Base-by-base conservation (phyloP, 2,888 invertebrate species). In the Meloe dianella region DNA sequence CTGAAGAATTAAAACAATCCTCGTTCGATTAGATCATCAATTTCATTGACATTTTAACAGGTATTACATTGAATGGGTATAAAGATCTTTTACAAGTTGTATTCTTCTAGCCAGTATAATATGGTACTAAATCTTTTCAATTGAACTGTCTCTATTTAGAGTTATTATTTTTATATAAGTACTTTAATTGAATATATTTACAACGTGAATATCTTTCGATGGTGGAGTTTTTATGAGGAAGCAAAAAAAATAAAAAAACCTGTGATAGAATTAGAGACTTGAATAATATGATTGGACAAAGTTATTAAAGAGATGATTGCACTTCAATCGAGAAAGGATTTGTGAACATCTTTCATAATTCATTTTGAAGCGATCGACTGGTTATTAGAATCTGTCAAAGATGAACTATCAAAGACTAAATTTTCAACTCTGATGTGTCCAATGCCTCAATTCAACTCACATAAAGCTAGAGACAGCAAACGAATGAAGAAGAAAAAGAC, bases 1-100 rank as follows among this genome's bases (percentile, higher is more conserved):
- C 63, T 66, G 58, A 27, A 66, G 66, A 68, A 68, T 68, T 68
- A 61, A 47, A 54, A 58, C 41, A 59, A 38, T n/a, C 29, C 61
- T 38, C 27, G 38, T 63, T 61, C 57, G 66, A 68, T 63, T 60
- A 61, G 59, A 60, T 64, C 63, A 68, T 68, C 61, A 56, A 63
- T 68, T 65, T 57, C 57, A 29, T 57, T 64, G 12, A 14, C 14
- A 27, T 51, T 51, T 51, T 54, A 14, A n/a, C 14, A 27, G 54
- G 1, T 9, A 12, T 54, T 24, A 24, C 3, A 24, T 20, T 17
- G 17, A 47, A 38, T 38, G 12, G 38, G 14, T 1, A 1, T 2
- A 38, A 14, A 38, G 38, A 14, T 6, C 12, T 32, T 32, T 32
- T 32, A n/a, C n/a, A n/a, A 3, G 27, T 27, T 27, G 27, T 27